A percentile compares a stretch with the other conserved stretches of the same genome.
phyloP scores from a whole-genome alignment of 2,888 invertebrate genomes.

The Callinectes sapidus region DNA sequence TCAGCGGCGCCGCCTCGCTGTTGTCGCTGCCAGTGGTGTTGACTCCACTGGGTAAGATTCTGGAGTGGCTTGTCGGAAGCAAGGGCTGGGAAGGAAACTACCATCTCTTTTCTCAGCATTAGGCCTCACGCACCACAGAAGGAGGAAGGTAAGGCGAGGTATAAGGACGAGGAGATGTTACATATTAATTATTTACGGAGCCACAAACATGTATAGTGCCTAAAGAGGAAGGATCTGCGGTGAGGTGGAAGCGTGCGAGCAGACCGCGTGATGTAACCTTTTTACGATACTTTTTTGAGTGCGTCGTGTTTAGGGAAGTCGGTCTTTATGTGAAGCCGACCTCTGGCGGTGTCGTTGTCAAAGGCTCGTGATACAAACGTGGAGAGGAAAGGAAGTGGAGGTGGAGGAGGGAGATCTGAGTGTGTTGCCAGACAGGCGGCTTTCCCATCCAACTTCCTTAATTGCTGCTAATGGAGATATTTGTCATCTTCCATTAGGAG shows the following conservation, averaged over 20 bases:
- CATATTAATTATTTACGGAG: background rate
- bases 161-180: background rate
- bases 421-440: constrained; percentile 8
- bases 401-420: background rate
- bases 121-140: background rate
- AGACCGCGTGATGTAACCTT: background rate
- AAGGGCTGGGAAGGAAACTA: background rate
- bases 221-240: constrained; percentile 3
- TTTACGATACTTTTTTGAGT: background rate
- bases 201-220: background rate
- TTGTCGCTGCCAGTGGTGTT: background rate
- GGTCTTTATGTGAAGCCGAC: background rate
- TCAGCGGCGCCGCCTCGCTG: constrained; percentile 8
- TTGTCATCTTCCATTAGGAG: constrained; percentile 26
- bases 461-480: background rate
- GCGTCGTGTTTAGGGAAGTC: background rate
- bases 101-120: background rate
- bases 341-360: constrained; percentile 8
- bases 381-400: background rate
- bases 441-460: background rate
- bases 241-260: background rate
- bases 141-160: background rate
- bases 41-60: background rate
- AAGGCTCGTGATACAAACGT: background rate
- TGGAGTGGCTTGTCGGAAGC: background rate